Percentiles rank a stretch among this genome's conserved stretches.
phyloP scores from a whole-genome alignment of 2,888 invertebrate genomes.

The Tanytarsus gracilentus region DNA sequence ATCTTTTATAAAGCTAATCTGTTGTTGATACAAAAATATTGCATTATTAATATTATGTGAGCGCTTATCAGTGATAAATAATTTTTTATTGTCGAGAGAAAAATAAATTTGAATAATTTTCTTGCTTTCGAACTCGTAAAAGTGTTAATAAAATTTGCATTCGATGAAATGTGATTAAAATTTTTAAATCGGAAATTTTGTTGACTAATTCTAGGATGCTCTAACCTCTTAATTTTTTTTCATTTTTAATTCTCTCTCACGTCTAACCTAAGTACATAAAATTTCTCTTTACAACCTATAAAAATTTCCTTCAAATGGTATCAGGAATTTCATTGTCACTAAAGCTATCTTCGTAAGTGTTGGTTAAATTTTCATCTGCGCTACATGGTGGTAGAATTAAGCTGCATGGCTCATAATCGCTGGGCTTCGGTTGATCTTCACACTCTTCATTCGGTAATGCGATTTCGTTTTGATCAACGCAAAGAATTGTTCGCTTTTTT shows the following conservation, averaged over 20 bases:
- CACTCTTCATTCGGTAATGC: constrained; percentile 69
- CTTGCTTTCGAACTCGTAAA: too few relatives aligned
- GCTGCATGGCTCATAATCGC: constrained; percentile 57
- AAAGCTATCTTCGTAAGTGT: background rate
- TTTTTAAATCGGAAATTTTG: too few relatives aligned
- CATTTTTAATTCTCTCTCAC: background rate
- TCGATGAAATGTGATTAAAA: too few relatives aligned
- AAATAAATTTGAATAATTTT: too few relatives aligned
- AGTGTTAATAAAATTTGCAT: too few relatives aligned
- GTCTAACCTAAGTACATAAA: background rate
- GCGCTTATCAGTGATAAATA: too few relatives aligned
- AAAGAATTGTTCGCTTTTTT: constrained; percentile 60
- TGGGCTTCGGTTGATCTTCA: constrained; percentile 54
- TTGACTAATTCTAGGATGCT: too few relatives aligned
- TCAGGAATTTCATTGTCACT: constrained; percentile 28
- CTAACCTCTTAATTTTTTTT: too few relatives aligned
- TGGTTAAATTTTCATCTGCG: constrained; percentile 31
- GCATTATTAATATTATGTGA: too few relatives aligned
- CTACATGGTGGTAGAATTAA: constrained; percentile 38
- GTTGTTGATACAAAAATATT: too few relatives aligned
- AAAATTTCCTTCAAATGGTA: constrained; percentile 21
- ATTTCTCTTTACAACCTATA: background rate
- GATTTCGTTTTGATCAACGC: constrained; percentile 65
- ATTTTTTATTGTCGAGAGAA: too few relatives aligned
- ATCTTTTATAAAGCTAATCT: too few relatives aligned